phyloP scores from a whole-genome alignment of 2,113 vertebrate species.

The Lampris megalopsis region DNA sequence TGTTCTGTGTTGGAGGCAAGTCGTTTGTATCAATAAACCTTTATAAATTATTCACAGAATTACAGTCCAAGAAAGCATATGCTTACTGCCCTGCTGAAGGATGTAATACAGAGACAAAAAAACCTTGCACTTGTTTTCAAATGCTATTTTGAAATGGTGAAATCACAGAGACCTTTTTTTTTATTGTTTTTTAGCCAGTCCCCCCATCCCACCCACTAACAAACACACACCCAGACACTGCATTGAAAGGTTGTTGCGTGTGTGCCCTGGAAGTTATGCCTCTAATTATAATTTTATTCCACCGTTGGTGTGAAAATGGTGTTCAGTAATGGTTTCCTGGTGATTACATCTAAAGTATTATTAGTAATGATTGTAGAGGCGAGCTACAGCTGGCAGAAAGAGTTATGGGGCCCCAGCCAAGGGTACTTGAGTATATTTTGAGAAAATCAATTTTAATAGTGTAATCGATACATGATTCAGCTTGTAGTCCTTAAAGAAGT shows the following conservation, averaged over 20 bases:
- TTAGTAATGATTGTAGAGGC: conserved; percentile 58
- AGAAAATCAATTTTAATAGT: conserved; percentile 77
- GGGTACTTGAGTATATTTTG: conserved; percentile 52
- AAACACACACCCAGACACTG: not conserved
- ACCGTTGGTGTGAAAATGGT: conserved; percentile 34
- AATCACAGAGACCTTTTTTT: not conserved
- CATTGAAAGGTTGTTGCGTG: conserved; percentile 7
- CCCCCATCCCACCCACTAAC: not conserved
- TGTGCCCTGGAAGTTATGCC: conserved; percentile 23
- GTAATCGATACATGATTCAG: conserved; percentile 67
- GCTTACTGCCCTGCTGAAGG: conserved; percentile 46
- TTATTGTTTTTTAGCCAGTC: not conserved
- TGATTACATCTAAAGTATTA: conserved; percentile 68
- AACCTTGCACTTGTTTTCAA: conserved; percentile 1
- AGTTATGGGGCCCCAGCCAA: conserved; percentile 36
- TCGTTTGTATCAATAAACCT: conserved; percentile 52
- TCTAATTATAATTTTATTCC: conserved; percentile 58
- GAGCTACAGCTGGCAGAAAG: conserved; percentile 19
- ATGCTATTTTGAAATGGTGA: conserved; percentile 3
- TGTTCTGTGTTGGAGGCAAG: not conserved
- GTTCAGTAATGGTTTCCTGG: conserved; percentile 53
- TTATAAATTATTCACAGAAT: conserved; percentile 55
- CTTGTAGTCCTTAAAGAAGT: conserved; percentile 63
- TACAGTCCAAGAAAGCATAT: conserved; percentile 17
- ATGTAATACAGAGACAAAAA: conserved; percentile 23